Percentiles rank a stretch among this genome's conserved stretches.
Conservation (phyloP, 23 tunicate genomes). For the Styela clava region DNA sequence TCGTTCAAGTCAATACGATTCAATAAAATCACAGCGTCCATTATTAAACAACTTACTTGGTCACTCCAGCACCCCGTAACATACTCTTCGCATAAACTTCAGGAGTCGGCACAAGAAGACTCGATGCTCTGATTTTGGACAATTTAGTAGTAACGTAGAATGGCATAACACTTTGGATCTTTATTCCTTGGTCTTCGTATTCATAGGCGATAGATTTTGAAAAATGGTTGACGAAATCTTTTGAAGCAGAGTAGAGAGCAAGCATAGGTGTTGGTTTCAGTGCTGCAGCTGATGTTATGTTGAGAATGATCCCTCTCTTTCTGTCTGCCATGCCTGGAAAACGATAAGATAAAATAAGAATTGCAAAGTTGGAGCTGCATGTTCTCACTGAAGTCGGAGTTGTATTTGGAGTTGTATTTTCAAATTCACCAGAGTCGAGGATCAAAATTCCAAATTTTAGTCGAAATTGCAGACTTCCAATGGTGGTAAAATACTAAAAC, state of each 20-base stretch:
- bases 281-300: constrained; percentile 79
- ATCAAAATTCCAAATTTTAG: too few species aligned
- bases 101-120: constrained; percentile 67
- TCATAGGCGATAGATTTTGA: constrained; percentile 50
- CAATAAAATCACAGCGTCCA: too few species aligned
- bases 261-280: constrained; percentile 72
- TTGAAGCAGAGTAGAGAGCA: constrained; percentile 74
- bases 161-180: constrained; percentile 68
- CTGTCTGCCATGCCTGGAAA: constrained; percentile 31
- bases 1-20: too few species aligned
- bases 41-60: constrained; percentile 8
- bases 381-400: too few species aligned
- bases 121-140: constrained; percentile 70
- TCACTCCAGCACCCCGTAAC: constrained; percentile 27
- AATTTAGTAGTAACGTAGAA: constrained; percentile 74
- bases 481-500: too few species aligned
- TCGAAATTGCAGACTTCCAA: too few species aligned
- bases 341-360: too few species aligned
- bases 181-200: constrained; percentile 57
- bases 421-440: too few species aligned
- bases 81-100: constrained; percentile 43
- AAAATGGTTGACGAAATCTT: constrained; percentile 73
- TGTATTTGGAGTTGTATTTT: too few species aligned
- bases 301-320: constrained; percentile 67
- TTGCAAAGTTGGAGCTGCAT: too few species aligned